These are phyloP conservation scores for Pterocles gutturalis DNA, from an alignment of 2,113 vertebrate genomes.

Conservation along the genomic window DNA sequence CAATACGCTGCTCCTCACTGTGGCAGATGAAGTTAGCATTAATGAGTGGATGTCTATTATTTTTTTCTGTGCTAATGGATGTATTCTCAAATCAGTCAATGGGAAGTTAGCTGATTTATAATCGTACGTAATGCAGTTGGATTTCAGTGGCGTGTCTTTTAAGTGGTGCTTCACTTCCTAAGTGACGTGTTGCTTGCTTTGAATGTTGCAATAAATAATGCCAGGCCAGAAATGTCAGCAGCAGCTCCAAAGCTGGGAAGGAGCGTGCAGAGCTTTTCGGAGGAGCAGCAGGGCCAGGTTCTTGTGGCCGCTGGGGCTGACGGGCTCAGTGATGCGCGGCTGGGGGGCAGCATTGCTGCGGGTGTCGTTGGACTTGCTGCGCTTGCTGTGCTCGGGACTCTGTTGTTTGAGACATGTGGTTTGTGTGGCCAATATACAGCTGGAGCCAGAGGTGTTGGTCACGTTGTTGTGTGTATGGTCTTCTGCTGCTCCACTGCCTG, in stretches of 20 bases:
- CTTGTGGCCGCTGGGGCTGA: fast-evolving
- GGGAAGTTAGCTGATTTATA: not conserved
- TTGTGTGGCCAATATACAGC: not conserved
- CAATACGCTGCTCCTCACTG: not conserved
- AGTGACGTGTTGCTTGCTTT: not conserved
- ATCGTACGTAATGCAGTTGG: fast-evolving
- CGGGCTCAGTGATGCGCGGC: not conserved
- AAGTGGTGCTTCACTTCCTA: not conserved
- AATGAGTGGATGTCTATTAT: not conserved
- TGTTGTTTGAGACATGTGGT: not conserved
- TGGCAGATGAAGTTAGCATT: not conserved
- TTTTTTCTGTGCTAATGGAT: not conserved
- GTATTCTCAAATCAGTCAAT: not conserved
- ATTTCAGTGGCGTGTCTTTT: not conserved
- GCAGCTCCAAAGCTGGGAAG: not conserved
- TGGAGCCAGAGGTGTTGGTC: not conserved
- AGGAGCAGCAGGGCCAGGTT: not conserved
- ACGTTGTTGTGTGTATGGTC: fast-evolving
- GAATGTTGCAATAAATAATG: not conserved
- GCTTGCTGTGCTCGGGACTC: not conserved
- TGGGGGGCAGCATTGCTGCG: fast-evolving
- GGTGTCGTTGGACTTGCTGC: fast-evolving
- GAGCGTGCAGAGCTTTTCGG: fast-evolving
- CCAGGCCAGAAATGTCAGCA: not conserved
- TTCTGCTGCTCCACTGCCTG: not conserved